These are phyloP conservation scores for Platichthys flesus DNA, from an alignment of 2,113 vertebrate genomes.

Conservation along the genomic window DNA sequence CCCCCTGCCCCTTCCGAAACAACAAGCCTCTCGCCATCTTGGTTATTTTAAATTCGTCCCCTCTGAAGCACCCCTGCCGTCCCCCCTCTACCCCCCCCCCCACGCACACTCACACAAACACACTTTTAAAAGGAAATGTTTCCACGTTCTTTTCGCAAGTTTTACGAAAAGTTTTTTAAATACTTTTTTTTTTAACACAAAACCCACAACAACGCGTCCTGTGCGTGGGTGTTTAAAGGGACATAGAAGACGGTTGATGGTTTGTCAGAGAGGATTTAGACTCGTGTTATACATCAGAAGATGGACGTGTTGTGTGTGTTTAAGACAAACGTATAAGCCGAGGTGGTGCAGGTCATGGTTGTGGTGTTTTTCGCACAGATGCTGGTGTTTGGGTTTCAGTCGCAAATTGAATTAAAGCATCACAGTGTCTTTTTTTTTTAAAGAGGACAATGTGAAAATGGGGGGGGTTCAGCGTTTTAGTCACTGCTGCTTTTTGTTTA, in stretches of 20 bases:
- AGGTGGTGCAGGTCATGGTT: background rate
- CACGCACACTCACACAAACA: conserved; percentile 28
- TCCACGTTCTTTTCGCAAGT: conserved; percentile 66
- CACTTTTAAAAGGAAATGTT: conserved; percentile 73
- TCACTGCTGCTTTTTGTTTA: conserved; percentile 30
- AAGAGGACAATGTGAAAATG: conserved; percentile 10
- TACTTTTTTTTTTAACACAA: conserved; percentile 16
- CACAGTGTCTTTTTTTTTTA: background rate
- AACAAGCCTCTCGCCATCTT: conserved; percentile 99
- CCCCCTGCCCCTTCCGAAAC: conserved; percentile 92
- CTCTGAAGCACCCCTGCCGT: conserved; percentile 55
- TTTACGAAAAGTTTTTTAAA: conserved; percentile 78
- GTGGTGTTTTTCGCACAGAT: conserved; percentile 23
- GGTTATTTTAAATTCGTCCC: conserved; percentile 88
- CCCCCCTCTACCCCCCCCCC: background rate
- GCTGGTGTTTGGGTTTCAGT: background rate
- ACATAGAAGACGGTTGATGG: conserved; percentile 14
- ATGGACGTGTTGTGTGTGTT: background rate
- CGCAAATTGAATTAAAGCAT: background rate
- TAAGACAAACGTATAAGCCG: background rate
- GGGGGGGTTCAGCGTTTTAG: conserved; percentile 27
- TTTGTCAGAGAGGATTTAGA: conserved; percentile 33
- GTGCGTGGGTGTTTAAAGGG: conserved; percentile 68
- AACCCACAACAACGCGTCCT: conserved; percentile 80
- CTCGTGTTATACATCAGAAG: background rate